These are phyloP conservation scores for Catalaphyllia jardinei DNA, from an alignment of 64 coral and sea anemone species.

Conservation along the genomic window DNA sequence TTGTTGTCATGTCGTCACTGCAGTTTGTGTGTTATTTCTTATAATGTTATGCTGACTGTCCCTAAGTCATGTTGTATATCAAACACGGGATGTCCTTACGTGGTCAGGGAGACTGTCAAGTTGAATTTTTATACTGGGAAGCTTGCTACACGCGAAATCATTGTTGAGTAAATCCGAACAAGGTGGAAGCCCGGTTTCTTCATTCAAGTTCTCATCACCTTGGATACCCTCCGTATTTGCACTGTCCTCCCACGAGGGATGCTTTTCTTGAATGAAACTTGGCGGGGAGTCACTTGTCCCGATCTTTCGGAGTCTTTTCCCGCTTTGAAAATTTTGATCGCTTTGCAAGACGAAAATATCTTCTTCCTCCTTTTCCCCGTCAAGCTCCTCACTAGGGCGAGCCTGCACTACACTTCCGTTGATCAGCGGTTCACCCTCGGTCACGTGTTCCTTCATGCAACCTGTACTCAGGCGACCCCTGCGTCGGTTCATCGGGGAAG, in stretches of 20 bases:
- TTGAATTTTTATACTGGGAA: not conserved
- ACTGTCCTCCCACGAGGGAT: not conserved
- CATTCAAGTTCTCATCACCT: not conserved
- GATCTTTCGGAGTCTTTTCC: slow-evolving; percentile 15
- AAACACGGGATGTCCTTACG: slow-evolving; percentile 5
- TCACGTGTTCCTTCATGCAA: slow-evolving; percentile 19
- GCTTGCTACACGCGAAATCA: not conserved
- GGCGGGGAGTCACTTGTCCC: not conserved
- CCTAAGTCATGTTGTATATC: not conserved
- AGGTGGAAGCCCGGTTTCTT: not conserved
- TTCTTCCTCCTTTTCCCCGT: not conserved
- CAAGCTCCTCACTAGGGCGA: not conserved
- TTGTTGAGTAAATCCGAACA: not conserved
- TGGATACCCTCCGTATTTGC: not conserved
- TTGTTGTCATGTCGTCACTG: no score
- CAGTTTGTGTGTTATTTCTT: no score
- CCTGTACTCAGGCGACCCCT: slow-evolving; percentile 16
- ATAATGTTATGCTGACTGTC: no score
- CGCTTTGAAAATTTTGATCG: not conserved
- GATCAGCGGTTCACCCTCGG: slow-evolving; percentile 33
- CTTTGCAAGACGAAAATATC: not conserved
- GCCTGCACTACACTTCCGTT: not conserved
- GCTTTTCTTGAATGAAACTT: not conserved
- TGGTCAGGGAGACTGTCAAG: not conserved
- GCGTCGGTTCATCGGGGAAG: not conserved